Evolutionary conservation across 2,113 vertebrate species (phyloP), one percentile per base, ranked within the genome.

Genomic region (Atherinomorus stipes): DNA sequence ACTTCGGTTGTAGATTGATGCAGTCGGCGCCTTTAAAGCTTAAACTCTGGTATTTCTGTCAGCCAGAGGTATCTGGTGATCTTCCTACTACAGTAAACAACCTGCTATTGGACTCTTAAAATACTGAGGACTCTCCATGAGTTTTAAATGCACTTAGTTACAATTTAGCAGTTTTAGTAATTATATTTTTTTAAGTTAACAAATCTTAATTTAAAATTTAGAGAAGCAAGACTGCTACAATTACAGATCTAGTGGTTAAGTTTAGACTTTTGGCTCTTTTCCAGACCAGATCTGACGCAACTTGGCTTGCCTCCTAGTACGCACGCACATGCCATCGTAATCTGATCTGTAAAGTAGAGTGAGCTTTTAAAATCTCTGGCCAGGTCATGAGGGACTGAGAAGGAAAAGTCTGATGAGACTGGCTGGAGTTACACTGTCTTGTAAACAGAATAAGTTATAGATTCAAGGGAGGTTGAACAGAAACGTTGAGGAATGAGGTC

Each of bases 391-490:
- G 47, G 1, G 38, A 69, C 42, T 34, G 23, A 49, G 45, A 64
- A 37, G 15, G 11, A 56, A 25, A 7, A 15, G 38, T 11, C 26
- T 62, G 58, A 69, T 15, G 1, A 59, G 23, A 16, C 18, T 52
- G 50, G 62, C 9, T 37, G 8, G 11, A 23, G 62, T 62, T 57
- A 21, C 59, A 47, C 25, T 38, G 54, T 65, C 12, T 15, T 31
- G 7, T n/a, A 21, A 34, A 64, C 9, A 4, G 47, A 66, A 34
- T 31, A 40, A 38, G 42, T 84, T 64, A 78, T 23, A 53, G 64
- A 75, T 78, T 59, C 70, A 42, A 42, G 64, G 58, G 51, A 81
- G 23, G 61, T 79, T 79, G 49, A 63, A 76, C 64, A 70, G 57
- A 69, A 65, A 76, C 60, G 76, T 71, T 63, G n/a, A 53, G 71